A percentile compares a stretch with the other conserved stretches of the same genome.
These are phyloP conservation scores for Mustela nigripes DNA, from an alignment of 2,113 vertebrate species.

Conservation along the genomic window DNA sequence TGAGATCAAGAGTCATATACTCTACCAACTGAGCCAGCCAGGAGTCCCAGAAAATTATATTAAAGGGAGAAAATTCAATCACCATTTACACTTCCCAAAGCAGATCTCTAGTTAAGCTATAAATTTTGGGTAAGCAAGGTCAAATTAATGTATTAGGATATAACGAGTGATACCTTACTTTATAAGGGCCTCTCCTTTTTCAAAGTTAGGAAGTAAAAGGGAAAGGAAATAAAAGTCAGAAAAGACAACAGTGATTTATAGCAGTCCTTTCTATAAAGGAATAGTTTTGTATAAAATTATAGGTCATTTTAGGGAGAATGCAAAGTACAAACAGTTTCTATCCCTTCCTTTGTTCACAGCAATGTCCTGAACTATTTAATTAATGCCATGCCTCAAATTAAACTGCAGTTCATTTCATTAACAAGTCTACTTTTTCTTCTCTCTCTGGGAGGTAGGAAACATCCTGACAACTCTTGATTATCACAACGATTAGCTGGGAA, in stretches of 20 bases:
- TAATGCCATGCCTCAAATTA: background rate
- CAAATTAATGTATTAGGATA: conserved; percentile 8
- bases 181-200: background rate
- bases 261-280: background rate
- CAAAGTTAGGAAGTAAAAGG: conserved; percentile 25
- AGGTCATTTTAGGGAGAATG: conserved; percentile 22
- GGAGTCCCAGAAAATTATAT: background rate
- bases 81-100: background rate
- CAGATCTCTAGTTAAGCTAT: background rate
- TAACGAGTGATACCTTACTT: background rate
- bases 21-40: background rate
- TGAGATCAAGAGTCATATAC: background rate
- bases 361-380: conserved; percentile 16
- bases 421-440: background rate
- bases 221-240: background rate
- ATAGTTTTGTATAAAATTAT: conserved; percentile 50
- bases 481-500: background rate
- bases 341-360: background rate
- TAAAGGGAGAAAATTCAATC: background rate
- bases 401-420: conserved; percentile 10
- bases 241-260: conserved; percentile 9
- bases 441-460: background rate
- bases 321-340: background rate
- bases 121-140: conserved; percentile 15
- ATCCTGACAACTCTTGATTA: background rate